Conservation (phyloP, 1,140 invertebrate genomes). For the Rhopalosiphum maidis region DNA sequence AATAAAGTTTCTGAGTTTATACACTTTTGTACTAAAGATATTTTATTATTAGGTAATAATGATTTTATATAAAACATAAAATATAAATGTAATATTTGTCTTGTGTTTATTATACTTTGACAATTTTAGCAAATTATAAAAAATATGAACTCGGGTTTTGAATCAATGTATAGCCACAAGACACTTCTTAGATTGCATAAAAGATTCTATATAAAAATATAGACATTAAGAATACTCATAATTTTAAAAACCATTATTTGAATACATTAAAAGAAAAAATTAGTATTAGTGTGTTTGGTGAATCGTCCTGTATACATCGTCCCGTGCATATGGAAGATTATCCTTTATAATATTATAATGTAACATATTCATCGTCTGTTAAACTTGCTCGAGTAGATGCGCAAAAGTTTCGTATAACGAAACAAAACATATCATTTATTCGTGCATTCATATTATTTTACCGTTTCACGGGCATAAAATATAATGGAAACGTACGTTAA, state of each 20-base stretch:
- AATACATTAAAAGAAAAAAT: not conserved
- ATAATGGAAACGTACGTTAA: not conserved
- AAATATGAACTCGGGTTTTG: too few species aligned
- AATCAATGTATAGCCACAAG: too few species aligned
- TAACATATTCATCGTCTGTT: not conserved
- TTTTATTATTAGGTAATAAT: too few species aligned
- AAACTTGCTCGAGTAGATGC: not conserved
- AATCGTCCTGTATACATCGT: not conserved
- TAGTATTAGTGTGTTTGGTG: not conserved
- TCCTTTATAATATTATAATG: not conserved
- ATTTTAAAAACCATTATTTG: not conserved
- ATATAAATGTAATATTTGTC: not conserved
- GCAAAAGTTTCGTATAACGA: not conserved
- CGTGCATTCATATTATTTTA: not conserved
- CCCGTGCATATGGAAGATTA: not conserved
- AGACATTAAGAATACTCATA: not conserved
- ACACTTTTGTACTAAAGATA: not conserved
- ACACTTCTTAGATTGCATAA: too few species aligned
- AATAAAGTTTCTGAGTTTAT: not conserved
- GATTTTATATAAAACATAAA: too few species aligned
- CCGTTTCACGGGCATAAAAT: not conserved
- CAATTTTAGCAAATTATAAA: too few species aligned
- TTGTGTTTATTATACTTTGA: too few species aligned
- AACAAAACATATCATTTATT: not conserved
- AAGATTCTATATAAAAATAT: not conserved